A percentile compares a stretch with the other conserved stretches of the same genome.
These are phyloP conservation scores for Suncus etruscus DNA, from an alignment of 2,113 vertebrate species.

Conservation along the genomic window DNA sequence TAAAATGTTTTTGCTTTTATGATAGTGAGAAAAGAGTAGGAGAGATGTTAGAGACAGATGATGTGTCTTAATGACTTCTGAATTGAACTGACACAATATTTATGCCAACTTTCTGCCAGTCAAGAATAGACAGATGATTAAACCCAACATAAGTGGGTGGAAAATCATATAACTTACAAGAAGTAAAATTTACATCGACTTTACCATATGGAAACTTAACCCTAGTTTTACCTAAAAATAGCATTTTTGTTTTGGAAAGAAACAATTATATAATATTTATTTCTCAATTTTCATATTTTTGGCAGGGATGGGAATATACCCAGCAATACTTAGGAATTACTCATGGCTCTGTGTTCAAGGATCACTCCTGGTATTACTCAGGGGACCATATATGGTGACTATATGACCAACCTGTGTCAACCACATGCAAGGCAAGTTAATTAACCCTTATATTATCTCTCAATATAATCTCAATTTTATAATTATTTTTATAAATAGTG, in stretches of 20 bases:
- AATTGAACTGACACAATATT: neutral
- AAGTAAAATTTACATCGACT: neutral
- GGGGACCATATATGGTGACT: no score
- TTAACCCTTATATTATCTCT: no score
- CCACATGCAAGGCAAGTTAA: no score
- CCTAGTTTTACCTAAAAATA: neutral
- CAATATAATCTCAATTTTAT: no score
- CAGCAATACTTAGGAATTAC: no score
- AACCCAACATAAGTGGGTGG: neutral
- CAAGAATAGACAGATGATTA: neutral
- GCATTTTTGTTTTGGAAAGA: neutral
- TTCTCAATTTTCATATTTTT: conserved; percentile 3
- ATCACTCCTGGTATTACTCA: no score
- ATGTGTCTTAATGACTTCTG: neutral
- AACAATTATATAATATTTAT: neutral
- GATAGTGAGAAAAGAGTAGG: neutral
- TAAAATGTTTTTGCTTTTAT: neutral
- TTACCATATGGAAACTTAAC: neutral
- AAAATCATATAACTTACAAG: neutral
- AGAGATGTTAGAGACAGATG: neutral
- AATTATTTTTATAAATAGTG: neutral
- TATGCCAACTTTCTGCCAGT: neutral
- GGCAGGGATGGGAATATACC: no score
- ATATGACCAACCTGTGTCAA: no score
- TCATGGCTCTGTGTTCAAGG: no score